Conservation (phyloP, 2,797 vertebrate species). For the Apogon hyalosoma region DNA sequence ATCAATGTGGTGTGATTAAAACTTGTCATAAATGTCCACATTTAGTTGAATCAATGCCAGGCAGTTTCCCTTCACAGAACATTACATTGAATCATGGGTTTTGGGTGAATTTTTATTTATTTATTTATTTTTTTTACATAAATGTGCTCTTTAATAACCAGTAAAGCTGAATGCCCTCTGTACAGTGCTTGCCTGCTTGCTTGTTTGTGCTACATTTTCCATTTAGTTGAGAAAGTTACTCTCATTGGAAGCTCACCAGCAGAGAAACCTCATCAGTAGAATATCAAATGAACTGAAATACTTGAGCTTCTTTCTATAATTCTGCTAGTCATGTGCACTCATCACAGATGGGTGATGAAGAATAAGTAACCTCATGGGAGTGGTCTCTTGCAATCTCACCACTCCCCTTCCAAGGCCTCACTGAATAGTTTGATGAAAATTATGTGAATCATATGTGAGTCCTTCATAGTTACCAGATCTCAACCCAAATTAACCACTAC, state of each 20-base stretch:
- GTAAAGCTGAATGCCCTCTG: slow-evolving; percentile 6
- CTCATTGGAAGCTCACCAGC: slow-evolving; percentile 5
- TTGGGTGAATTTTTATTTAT: not conserved
- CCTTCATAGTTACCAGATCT: too few relatives aligned
- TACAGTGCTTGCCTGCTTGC: not conserved
- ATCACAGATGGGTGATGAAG: not conserved
- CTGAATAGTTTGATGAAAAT: too few relatives aligned
- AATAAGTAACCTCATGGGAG: too few relatives aligned
- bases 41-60: not conserved
- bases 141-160: slow-evolving; percentile 7
- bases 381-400: too few relatives aligned
- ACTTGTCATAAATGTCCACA: slow-evolving; percentile 20
- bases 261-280: not conserved
- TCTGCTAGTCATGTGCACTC: slow-evolving; percentile 1
- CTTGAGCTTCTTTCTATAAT: not conserved
- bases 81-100: not conserved
- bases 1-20: slow-evolving; percentile 27
- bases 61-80: not conserved
- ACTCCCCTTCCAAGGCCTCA: too few relatives aligned
- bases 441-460: too few relatives aligned
- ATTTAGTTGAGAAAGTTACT: not conserved
- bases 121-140: slow-evolving; percentile 9
- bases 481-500: too few relatives aligned
- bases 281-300: slow-evolving; percentile 13
- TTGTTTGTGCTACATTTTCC: not conserved